Base-by-base conservation (phyloP, 2,797 vertebrate species). In the Gallinago stenura region DNA sequence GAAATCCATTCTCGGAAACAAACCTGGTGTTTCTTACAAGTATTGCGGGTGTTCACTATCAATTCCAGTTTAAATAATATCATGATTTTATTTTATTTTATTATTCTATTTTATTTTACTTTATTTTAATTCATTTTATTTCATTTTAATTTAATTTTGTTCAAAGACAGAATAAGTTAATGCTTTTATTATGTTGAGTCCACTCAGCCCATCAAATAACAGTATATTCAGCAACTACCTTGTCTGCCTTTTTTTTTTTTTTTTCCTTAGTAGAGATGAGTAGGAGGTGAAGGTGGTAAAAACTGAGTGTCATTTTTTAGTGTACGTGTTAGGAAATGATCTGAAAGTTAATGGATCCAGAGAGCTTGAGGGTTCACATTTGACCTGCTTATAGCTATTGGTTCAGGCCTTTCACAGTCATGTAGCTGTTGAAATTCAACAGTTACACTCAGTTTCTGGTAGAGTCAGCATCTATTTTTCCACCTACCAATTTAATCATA, bases 341-440 rank as follows among this genome's bases (percentile, higher is more conserved):
- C 71, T 83, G 57, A 87, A 89, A 93, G 48, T 69, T 93, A 95
- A 95, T 68, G 46, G 51, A 87, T 91, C 48, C 61, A 22, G 6
- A 79, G 83, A 89, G 46, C 37, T 85, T 80, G 45, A 94, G 64
- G 45, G 35, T 57, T 94, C 82, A 87, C 56, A 50, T 95, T 92
- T 95, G 78, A 92, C 69, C 75, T 83, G 51, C 53, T 92, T 76
- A 69, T 54, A 90, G 39, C 71, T 93, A 80, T 77, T 93, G 82
- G 75, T 89, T 95, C 61, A 91, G 35, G 35, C 7, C 71, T 73
- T 95, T 85, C 31, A 24, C 51, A 87, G 43, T 50, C 65, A 53
- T 61, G 50, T 72, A 89, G 77, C n/a, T 92, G 46, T 68, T 92
- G 78, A 95, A 93, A 95, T 91, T 92, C 68, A 95, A 91, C 80